These are phyloP conservation scores for Ageneiosus marmoratus DNA, from an alignment of 2,113 vertebrate genomes.

Conservation along the genomic window DNA sequence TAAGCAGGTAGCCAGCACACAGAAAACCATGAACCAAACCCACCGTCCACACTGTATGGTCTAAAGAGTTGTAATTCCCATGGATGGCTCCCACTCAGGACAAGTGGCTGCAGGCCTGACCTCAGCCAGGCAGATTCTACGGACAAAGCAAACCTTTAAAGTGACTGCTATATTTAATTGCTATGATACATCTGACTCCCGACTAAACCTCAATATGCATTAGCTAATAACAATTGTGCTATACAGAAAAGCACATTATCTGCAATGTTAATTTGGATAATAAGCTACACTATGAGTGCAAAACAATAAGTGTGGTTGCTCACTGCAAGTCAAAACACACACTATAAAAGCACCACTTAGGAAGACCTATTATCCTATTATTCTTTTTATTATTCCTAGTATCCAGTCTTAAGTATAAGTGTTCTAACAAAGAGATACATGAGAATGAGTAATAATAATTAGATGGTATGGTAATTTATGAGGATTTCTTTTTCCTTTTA, in stretches of 20 bases:
- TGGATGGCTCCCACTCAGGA: constrained; percentile 80
- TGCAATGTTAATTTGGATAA: neutral
- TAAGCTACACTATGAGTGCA: neutral
- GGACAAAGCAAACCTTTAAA: constrained; percentile 60
- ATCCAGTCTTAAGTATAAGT: neutral
- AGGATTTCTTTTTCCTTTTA: neutral
- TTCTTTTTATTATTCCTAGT: too few relatives aligned
- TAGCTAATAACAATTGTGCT: neutral
- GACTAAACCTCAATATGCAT: constrained; percentile 1
- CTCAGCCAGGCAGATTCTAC: constrained; percentile 81
- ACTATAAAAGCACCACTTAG: neutral
- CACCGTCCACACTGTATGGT: constrained; percentile 74
- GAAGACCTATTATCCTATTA: too few relatives aligned
- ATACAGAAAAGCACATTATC: neutral
- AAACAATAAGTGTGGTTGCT: constrained; percentile 9
- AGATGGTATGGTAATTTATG: too few relatives aligned
- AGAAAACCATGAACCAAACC: constrained; percentile 51
- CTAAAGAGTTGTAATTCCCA: constrained; percentile 82
- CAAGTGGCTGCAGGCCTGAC: constrained; percentile 78
- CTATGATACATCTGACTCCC: neutral
- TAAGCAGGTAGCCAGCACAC: constrained; percentile 43
- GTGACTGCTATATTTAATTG: constrained; percentile 17
- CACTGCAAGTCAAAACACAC: constrained; percentile 1
- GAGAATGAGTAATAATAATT: neutral
- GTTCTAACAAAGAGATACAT: neutral